These are phyloP conservation scores for Drosophila triauraria DNA, from an alignment of 1,140 invertebrate genomes.

Conservation along the genomic window DNA sequence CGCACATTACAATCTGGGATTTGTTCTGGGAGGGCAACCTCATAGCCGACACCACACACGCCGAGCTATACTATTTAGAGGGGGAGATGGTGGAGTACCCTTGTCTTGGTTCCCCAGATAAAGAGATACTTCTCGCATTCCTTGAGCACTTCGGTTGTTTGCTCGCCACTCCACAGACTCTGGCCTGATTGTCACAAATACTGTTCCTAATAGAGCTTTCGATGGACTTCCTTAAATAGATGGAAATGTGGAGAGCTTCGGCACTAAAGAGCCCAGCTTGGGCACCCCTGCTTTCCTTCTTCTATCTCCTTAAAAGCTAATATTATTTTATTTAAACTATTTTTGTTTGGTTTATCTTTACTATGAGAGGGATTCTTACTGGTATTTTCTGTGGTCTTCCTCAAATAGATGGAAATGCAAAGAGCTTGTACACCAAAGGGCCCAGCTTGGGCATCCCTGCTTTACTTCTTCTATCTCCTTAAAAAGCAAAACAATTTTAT, in stretches of 20 bases:
- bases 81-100: neutral
- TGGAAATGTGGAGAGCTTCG: no score
- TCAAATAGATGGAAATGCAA: no score
- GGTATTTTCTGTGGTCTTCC: no score
- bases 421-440: no score
- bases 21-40: slow-evolving; percentile 40
- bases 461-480: neutral
- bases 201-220: neutral
- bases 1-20: slow-evolving; percentile 61
- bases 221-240: no score
- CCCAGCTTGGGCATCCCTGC: neutral
- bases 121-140: neutral
- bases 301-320: no score
- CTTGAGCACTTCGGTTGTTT: slow-evolving; percentile 1
- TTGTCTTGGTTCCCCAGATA: neutral
- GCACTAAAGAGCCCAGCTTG: no score
- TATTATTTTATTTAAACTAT: no score
- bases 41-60: neutral
- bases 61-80: neutral
- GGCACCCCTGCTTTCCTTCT: neutral
- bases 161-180: slow-evolving; percentile 2
- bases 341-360: no score
- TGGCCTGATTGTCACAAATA: neutral
- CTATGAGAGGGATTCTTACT: no score
- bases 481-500: no score